A percentile compares a stretch with the other conserved stretches of the same genome.
Conservation (phyloP, 2,113 vertebrate species). For the Corvus cornix region DNA sequence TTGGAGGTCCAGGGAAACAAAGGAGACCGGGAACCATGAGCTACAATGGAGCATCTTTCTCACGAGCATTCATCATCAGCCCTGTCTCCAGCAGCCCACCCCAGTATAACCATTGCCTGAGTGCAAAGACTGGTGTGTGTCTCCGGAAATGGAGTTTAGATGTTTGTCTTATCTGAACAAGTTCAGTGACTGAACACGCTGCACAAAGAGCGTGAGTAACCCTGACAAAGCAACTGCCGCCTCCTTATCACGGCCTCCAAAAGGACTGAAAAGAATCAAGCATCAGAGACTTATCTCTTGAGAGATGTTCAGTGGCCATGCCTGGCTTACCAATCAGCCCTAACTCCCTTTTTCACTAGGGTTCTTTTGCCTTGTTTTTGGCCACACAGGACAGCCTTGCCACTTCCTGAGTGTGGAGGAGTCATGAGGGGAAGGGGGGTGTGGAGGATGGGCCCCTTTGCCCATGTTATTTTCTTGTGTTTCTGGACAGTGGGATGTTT, state of each 20-base stretch:
- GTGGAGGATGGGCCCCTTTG: slow-evolving; percentile 29
- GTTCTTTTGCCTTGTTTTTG: slow-evolving; percentile 42
- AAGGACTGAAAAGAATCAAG: slow-evolving; percentile 64
- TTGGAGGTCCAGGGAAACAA: neutral
- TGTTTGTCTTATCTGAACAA: slow-evolving; percentile 73
- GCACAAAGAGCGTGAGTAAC: slow-evolving; percentile 51
- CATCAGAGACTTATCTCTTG: slow-evolving; percentile 61
- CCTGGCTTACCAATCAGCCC: slow-evolving; percentile 56
- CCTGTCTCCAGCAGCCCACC: neutral
- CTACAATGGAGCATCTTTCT: neutral
- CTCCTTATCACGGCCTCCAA: slow-evolving; percentile 68
- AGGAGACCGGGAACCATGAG: neutral
- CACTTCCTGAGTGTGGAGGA: slow-evolving; percentile 54
- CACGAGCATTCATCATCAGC: neutral
- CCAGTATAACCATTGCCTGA: neutral
- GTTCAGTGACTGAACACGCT: slow-evolving; percentile 51
- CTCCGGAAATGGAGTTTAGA: slow-evolving; percentile 68
- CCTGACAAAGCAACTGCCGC: slow-evolving; percentile 53
- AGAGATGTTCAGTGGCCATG: slow-evolving; percentile 44
- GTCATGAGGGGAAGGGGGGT: neutral
- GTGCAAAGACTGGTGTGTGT: slow-evolving; percentile 17
- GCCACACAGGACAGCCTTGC: slow-evolving; percentile 19
- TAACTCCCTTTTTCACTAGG: slow-evolving; percentile 1
- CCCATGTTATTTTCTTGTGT: neutral
- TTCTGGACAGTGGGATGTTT: slow-evolving; percentile 5